Evolutionary conservation across 2,888 invertebrate species (phyloP).

Genomic region (Trilocha varians): DNA sequence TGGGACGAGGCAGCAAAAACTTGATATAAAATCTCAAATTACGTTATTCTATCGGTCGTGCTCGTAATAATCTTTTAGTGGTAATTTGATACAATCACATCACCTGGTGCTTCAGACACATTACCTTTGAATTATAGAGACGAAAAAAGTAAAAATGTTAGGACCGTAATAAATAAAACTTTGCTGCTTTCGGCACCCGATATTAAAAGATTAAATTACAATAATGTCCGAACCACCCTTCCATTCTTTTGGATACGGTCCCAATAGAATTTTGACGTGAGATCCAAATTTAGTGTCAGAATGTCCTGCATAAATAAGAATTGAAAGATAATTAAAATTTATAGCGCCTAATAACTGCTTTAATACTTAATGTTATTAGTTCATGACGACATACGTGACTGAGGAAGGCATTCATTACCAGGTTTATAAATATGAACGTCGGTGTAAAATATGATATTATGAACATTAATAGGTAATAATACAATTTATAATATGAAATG

Average conservation of each 20-base stretch:
- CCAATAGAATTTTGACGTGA: conserved; percentile 9
- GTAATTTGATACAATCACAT: conserved; percentile 49
- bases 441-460: no score
- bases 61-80: conserved; percentile 14
- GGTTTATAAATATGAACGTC: background rate
- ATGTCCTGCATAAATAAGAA: background rate
- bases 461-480: no score
- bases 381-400: conserved; percentile 2
- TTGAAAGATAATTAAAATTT: background rate
- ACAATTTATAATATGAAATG: no score
- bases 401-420: background rate
- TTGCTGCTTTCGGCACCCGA: conserved; percentile 34
- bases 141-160: conserved; percentile 36
- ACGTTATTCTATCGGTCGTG: conserved; percentile 5
- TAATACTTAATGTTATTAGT: conserved; percentile 11
- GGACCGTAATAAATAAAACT: conserved; percentile 42
- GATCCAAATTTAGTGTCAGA: conserved; percentile 11
- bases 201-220: conserved; percentile 26
- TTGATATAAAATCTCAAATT: conserved; percentile 6
- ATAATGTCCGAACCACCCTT: conserved; percentile 14
- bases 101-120: conserved; percentile 40
- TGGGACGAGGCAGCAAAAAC: conserved; percentile 2
- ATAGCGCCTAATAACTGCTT: conserved; percentile 7
- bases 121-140: conserved; percentile 39
- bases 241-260: conserved; percentile 9